Percentiles rank a stretch among this genome's conserved stretches.
Conservation (phyloP, 2,888 invertebrate species). For the Lamellibrachia columna region DNA sequence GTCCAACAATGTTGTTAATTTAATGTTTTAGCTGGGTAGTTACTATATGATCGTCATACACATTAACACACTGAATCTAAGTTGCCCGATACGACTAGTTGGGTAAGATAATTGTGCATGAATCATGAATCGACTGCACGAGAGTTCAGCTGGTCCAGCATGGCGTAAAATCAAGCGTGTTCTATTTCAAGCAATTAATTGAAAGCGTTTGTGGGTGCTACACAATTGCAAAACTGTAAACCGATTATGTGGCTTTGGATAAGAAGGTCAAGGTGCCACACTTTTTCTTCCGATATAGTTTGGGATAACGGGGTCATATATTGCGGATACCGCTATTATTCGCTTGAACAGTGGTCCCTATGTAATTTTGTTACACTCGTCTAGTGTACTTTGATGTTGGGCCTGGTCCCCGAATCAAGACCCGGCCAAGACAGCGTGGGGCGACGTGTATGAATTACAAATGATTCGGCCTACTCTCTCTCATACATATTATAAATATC, state of each 20-base stretch:
- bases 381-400: too few relatives aligned
- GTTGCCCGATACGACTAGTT: background rate
- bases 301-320: background rate
- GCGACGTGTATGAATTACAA: too few relatives aligned
- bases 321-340: background rate
- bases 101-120: background rate
- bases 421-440: too few relatives aligned
- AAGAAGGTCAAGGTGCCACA: background rate
- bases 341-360: background rate
- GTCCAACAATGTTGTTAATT: background rate
- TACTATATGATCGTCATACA: too few relatives aligned
- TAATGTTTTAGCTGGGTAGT: background rate
- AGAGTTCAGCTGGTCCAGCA: background rate
- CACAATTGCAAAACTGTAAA: background rate
- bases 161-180: background rate
- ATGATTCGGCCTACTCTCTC: too few relatives aligned
- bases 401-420: too few relatives aligned
- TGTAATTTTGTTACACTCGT: background rate
- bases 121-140: background rate
- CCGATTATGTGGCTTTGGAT: background rate
- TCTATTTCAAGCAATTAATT: background rate
- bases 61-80: too few relatives aligned
- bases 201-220: background rate
- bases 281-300: too few relatives aligned
- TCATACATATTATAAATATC: background rate